These are phyloP conservation scores for Hipparchia semele DNA, from an alignment of 2,888 invertebrate species.

Conservation along the genomic window DNA sequence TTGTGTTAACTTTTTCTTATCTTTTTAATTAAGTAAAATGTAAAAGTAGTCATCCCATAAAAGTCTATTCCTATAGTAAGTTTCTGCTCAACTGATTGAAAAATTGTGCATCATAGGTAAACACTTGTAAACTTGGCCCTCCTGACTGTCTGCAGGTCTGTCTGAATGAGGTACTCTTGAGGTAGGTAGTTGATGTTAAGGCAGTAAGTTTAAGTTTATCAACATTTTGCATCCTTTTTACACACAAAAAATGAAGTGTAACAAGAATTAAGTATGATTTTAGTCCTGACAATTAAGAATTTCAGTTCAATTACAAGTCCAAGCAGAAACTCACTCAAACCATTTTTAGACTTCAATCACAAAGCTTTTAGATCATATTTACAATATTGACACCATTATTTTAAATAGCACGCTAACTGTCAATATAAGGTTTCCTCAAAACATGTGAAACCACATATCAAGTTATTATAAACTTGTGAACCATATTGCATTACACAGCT, in stretches of 20 bases:
- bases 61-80: no score
- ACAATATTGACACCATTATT: not conserved
- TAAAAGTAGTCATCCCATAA: no score
- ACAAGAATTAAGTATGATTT: not conserved
- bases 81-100: not conserved
- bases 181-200: no score
- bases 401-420: not conserved
- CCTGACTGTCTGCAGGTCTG: no score
- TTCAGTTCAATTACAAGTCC: not conserved
- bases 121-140: no score
- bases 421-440: not conserved
- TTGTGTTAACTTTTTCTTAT: no score
- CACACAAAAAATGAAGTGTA: not conserved
- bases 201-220: no score
- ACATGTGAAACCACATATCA: not conserved
- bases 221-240: not conserved
- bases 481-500: slow-evolving; percentile 3
- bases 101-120: no score
- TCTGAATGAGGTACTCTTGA: no score
- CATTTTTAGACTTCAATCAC: no score
- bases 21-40: no score
- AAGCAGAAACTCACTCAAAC: not conserved
- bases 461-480: not conserved
- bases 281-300: not conserved
- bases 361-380: not conserved